Percentiles rank a stretch among this genome's conserved stretches.
Conservation (phyloP, 2,113 vertebrate species). For the Pteropus alecto region DNA sequence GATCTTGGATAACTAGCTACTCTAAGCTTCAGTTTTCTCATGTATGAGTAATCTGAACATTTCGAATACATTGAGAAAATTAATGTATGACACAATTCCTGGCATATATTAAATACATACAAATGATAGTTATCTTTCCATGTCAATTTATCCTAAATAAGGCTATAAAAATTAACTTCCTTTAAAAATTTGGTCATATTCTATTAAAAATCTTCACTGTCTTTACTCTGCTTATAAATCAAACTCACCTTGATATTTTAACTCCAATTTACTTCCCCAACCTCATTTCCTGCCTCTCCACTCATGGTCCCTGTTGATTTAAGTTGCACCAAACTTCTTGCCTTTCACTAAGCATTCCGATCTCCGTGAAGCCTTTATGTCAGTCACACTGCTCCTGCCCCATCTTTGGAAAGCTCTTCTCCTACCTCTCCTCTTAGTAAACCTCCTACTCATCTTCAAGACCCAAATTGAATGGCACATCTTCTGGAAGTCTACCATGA, state of each 20-base stretch:
- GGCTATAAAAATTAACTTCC: neutral
- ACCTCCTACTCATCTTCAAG: neutral
- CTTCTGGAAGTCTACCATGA: neutral
- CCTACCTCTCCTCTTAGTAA: neutral
- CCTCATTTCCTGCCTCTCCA: neutral
- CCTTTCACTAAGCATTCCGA: neutral
- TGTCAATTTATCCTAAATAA: neutral
- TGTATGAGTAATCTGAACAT: neutral
- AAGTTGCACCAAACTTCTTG: neutral
- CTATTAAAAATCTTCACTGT: neutral
- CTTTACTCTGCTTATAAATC: neutral
- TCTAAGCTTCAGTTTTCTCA: neutral
- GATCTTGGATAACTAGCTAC: neutral
- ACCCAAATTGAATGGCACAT: neutral
- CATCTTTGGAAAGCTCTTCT: neutral
- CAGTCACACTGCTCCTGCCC: neutral
- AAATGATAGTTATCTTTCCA: neutral
- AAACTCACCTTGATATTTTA: neutral
- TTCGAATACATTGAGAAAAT: neutral
- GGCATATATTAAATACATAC: neutral
- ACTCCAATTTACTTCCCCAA: neutral
- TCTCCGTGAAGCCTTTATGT: neutral
- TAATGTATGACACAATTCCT: neutral
- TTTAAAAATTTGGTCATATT: neutral
- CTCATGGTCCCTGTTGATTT: neutral